A percentile compares a stretch with the other conserved stretches of the same genome.
phyloP scores from a whole-genome alignment of 2,888 invertebrate species.

The Phragmatobia fuliginosa region DNA sequence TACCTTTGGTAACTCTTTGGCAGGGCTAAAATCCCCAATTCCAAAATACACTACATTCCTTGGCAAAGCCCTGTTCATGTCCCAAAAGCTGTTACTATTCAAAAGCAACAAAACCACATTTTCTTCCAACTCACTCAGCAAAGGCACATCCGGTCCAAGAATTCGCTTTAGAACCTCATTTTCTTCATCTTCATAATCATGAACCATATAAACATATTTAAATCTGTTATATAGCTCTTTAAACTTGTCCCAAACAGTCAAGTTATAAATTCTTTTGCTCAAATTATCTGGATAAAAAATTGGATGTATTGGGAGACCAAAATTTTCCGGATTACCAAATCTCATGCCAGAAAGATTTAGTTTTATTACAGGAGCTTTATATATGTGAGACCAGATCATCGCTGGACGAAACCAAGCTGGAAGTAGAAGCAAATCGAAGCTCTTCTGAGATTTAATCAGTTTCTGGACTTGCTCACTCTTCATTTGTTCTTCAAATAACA shows the following conservation, averaged over 20 bases:
- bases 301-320: constrained; percentile 52
- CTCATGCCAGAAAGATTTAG: constrained; percentile 50
- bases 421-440: constrained; percentile 27
- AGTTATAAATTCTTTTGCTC: constrained; percentile 22
- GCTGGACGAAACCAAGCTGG: constrained; percentile 36
- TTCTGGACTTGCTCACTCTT: constrained; percentile 13
- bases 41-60: constrained; percentile 68
- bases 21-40: constrained; percentile 63
- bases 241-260: constrained; percentile 40
- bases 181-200: constrained; percentile 27
- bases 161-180: constrained; percentile 28
- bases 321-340: constrained; percentile 34
- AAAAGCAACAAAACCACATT: constrained; percentile 61
- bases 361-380: constrained; percentile 47
- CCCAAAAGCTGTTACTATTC: constrained; percentile 64
- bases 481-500: constrained; percentile 26
- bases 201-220: constrained; percentile 4
- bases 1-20: constrained; percentile 62
- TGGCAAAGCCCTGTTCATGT: constrained; percentile 62
- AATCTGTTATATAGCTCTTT: constrained; percentile 22
- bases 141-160: constrained; percentile 29
- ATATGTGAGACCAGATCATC: constrained; percentile 40
- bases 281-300: constrained; percentile 48
- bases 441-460: constrained; percentile 12
- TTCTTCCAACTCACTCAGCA: constrained; percentile 37